phyloP scores from a whole-genome alignment of 2,888 invertebrate genomes.

The Helleia helle region DNA sequence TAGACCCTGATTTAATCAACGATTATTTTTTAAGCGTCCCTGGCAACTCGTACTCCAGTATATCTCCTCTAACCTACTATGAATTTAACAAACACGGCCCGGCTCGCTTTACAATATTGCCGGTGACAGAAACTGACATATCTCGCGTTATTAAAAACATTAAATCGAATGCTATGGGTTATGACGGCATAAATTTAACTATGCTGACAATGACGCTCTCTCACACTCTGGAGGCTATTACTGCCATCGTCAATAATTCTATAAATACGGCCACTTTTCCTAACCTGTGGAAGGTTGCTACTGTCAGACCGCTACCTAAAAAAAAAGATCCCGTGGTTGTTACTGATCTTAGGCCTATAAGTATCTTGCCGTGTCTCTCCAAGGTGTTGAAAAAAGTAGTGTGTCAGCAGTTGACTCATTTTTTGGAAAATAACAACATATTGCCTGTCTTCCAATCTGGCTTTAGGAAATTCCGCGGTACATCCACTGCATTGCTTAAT shows the following conservation, averaged over 20 bases:
- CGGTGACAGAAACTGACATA: not conserved
- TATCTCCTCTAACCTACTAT: no score
- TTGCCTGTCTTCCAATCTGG: no score
- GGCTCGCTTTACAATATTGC: not conserved
- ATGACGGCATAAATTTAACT: not conserved
- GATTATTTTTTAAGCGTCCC: conserved; percentile 1
- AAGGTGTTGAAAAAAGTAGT: no score
- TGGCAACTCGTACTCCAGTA: no score
- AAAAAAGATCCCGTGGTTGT: not conserved
- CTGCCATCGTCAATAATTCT: conserved; percentile 1
- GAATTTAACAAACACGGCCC: no score
- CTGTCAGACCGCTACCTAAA: not conserved
- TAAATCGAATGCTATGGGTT: conserved; percentile 3
- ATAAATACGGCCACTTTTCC: conserved; percentile 2
- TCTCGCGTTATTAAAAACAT: not conserved
- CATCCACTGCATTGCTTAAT: no score
- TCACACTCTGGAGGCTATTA: not conserved
- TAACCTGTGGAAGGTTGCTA: conserved; percentile 2
- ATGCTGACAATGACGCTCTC: conserved; percentile 3
- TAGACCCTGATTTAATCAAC: not conserved
- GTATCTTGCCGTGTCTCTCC: not conserved
- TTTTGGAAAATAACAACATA: no score
- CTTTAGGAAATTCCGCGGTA: no score
- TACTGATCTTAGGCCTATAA: not conserved
- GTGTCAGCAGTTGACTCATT: no score